Percentiles rank a stretch among this genome's conserved stretches.
These are phyloP conservation scores for Tribolium freemani DNA, from an alignment of 2,888 invertebrate species.

Conservation along the genomic window DNA sequence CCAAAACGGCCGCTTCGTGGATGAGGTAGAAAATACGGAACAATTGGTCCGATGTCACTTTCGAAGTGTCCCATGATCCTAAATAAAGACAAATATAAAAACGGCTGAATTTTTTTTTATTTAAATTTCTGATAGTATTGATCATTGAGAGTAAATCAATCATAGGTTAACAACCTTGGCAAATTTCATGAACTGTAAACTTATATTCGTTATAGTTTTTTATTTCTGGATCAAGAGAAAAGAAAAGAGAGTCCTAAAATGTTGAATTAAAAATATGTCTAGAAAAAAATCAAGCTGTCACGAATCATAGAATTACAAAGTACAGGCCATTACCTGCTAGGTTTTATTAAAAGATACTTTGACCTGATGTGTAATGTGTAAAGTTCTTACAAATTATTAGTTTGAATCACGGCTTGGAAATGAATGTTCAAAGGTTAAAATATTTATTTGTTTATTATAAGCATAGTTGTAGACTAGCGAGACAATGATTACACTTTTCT, in stretches of 20 bases:
- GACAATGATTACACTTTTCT: too few relatives aligned
- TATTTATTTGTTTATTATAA: neutral
- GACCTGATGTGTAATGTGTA: constrained; percentile 25
- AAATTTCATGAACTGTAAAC: too few relatives aligned
- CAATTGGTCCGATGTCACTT: constrained; percentile 80
- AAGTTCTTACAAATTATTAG: neutral
- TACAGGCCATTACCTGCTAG: neutral
- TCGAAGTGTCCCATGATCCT: constrained; percentile 83
- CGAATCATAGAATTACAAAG: neutral
- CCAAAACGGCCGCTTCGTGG: constrained; percentile 82
- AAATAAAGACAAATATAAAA: constrained; percentile 6
- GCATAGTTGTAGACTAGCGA: neutral
- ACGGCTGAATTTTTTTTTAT: too few relatives aligned
- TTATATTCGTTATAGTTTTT: too few relatives aligned
- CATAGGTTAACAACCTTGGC: too few relatives aligned
- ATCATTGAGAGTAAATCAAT: too few relatives aligned
- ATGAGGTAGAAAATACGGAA: constrained; percentile 86
- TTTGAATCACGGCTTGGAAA: neutral
- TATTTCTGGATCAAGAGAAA: too few relatives aligned
- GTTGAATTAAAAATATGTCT: too few relatives aligned
- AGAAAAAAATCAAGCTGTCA: neutral
- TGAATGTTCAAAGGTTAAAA: neutral
- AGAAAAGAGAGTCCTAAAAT: too few relatives aligned
- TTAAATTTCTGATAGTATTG: too few relatives aligned
- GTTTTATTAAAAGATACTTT: neutral